A percentile compares a stretch with the other conserved stretches of the same genome.
phyloP scores from a whole-genome alignment of 2,797 vertebrate genomes.

The Limnodromus scolopaceus region DNA sequence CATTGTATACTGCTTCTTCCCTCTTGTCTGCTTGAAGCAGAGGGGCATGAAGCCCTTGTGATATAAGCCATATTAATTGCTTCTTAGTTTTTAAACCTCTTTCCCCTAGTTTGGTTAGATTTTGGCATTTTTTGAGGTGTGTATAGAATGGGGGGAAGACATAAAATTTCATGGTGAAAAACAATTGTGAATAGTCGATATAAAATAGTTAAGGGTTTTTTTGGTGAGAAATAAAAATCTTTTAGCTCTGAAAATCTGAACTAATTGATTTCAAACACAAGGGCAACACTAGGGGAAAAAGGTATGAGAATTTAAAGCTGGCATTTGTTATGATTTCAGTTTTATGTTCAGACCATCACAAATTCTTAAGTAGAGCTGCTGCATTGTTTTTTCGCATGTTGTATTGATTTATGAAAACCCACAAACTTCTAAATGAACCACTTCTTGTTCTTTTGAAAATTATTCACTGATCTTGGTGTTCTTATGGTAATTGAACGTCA shows the following conservation, averaged over 20 bases:
- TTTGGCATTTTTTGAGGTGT: neutral
- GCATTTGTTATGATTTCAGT: neutral
- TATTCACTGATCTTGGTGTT: neutral
- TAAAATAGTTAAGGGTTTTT: neutral
- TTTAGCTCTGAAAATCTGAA: neutral
- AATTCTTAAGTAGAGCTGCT: neutral
- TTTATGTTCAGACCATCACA: neutral
- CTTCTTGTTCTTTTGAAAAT: neutral
- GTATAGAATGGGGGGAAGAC: neutral
- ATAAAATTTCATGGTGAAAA: neutral
- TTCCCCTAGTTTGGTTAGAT: neutral
- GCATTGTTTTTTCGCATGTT: neutral
- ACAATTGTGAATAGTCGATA: neutral
- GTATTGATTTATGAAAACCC: neutral
- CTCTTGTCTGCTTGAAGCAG: neutral
- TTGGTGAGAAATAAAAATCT: neutral
- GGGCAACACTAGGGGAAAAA: neutral
- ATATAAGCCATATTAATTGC: neutral
- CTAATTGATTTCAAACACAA: neutral
- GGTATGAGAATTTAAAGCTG: neutral
- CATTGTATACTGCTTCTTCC: neutral
- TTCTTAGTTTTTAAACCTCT: neutral
- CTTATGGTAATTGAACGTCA: neutral
- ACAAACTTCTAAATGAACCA: neutral
- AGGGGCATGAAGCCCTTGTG: neutral